These are phyloP conservation scores for Maniola hyperantus DNA, from an alignment of 2,888 invertebrate genomes.

Conservation along the genomic window DNA sequence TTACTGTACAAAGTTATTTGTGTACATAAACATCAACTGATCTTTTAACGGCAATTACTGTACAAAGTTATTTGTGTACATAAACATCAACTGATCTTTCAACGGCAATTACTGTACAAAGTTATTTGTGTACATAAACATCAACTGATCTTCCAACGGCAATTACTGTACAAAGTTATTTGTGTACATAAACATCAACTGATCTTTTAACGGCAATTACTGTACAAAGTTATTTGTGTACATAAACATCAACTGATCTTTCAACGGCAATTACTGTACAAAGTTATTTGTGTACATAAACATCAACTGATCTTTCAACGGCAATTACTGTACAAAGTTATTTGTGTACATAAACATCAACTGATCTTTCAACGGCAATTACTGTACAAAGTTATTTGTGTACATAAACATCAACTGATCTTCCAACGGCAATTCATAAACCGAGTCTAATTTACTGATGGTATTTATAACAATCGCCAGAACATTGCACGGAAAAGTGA, in stretches of 20 bases:
- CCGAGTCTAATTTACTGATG: neutral
- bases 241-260: too few relatives aligned
- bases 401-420: too few relatives aligned
- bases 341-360: too few relatives aligned
- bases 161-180: neutral
- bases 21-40: too few relatives aligned
- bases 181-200: too few relatives aligned
- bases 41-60: neutral
- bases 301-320: neutral
- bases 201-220: neutral
- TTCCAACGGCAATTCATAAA: neutral
- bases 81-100: too few relatives aligned
- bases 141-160: neutral
- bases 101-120: neutral
- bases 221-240: too few relatives aligned
- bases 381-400: too few relatives aligned
- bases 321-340: neutral
- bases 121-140: too few relatives aligned
- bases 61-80: too few relatives aligned
- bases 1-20: too few relatives aligned
- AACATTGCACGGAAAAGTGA: neutral
- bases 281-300: too few relatives aligned
- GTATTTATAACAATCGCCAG: neutral
- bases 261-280: neutral
- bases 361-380: neutral